Base-by-base conservation (phyloP, 2,797 vertebrate species). In the Halcyon badia region DNA sequence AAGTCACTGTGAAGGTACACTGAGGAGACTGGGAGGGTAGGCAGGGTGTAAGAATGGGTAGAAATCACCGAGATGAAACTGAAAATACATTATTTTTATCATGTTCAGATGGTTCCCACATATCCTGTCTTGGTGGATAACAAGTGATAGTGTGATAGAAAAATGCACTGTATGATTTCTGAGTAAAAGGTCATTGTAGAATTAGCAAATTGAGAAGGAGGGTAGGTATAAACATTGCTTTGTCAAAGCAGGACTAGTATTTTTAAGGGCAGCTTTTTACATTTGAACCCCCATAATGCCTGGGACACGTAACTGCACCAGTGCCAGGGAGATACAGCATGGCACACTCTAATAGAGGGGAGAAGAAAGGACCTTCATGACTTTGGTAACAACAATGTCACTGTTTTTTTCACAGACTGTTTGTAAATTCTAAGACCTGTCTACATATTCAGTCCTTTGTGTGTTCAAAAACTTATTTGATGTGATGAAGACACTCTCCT, bases 401-500 rank as follows among this genome's bases (percentile, higher is more conserved):
- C 41, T 6, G 75, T 6, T 70, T 87, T 94, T 73, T 76, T 85
- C 15, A 19, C 26, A 48, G n/a, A n/a, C 64, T 3, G 0, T 14
- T 91, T 39, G 57, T 87, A 89, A 70, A 76, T 73, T 94, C 41
- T 46, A 70, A 93, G 77, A 79, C 25, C 14, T 81, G 54, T n/a
- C 51, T 81, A 18, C 30, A 5, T 58, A 46, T 12, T 83, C 26
- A 62, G 0, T 48, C 20, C 44, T 73, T 57, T 65, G 18, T 54
- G 46, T 41, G 28, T 76, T 95, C 56, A 49, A 7, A 77, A 93
- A 64, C 30, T 81, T 69, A 60, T 6, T 83, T 30, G 14, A 11
- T 80, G 70, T 82, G 71, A 73, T 82, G 60, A 62, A 72, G 90
- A 60, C 49, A 42, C 39, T 31, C 83, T 73, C 94, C 92, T 95